Evolutionary conservation across 2,888 invertebrate species (phyloP).

Genomic region (Sepioteuthis lessoniana): DNA sequence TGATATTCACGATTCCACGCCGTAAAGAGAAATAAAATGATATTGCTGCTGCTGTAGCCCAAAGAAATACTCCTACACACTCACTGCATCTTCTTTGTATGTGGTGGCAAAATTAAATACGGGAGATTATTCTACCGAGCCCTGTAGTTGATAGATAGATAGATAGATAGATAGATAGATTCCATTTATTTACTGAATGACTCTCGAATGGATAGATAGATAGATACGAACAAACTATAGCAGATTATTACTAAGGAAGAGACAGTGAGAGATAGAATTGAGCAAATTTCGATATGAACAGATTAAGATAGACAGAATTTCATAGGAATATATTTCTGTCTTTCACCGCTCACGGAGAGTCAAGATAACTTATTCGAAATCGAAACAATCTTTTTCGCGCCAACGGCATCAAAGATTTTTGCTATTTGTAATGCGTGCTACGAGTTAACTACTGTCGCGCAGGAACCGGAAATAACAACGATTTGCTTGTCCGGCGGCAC

Average conservation of each 20-base stretch:
- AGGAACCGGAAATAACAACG: slow-evolving; percentile 33
- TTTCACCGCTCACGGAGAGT: not conserved
- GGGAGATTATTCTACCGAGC: too few relatives aligned
- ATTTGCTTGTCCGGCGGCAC: slow-evolving; percentile 1
- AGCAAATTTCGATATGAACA: not conserved
- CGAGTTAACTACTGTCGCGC: slow-evolving; percentile 14
- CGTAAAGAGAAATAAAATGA: too few relatives aligned
- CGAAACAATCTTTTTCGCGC: not conserved
- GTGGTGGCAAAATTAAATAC: too few relatives aligned
- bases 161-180: not conserved
- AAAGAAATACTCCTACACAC: too few relatives aligned
- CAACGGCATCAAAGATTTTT: not conserved
- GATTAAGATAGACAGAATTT: not conserved
- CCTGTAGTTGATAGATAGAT: too few relatives aligned
- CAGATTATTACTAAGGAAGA: too few relatives aligned
- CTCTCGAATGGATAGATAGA: not conserved
- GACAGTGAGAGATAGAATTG: not conserved
- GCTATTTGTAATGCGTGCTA: not conserved
- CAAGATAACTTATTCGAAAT: not conserved
- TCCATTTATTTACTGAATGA: not conserved
- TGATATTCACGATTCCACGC: too few relatives aligned
- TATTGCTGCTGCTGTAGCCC: too few relatives aligned
- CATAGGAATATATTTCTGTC: not conserved
- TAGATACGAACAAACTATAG: not conserved
- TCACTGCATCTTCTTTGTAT: too few relatives aligned